Base-by-base conservation (phyloP, 2,888 invertebrate species). In the Andrena fulva region DNA sequence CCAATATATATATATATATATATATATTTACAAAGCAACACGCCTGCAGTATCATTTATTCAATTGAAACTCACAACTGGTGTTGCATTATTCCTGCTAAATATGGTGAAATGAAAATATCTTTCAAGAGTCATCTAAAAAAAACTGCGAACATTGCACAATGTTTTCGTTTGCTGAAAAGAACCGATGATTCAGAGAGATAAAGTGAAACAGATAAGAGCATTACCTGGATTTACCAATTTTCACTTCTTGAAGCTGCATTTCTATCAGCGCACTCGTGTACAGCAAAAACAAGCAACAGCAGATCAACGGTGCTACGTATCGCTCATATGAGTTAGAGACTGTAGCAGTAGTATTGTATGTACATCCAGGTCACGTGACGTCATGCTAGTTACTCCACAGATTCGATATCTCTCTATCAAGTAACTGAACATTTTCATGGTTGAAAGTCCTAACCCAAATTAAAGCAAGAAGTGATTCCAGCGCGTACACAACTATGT, bases 101-200 rank as follows among this genome's bases (percentile, higher is more conserved):
- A 20, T 0, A 27, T 69, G 54, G n/a, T 42, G 69, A 59, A 69
- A 69, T n/a, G n/a, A 54, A 20, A 59, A 59, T 59, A 24, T 6
- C 16, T 10, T 6, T 54, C 27, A 2, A 54, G 56, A 35, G 8
- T 35, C 35, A 24, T 69, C 20, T 59, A n/a, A 70, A 70, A 56
- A 20, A 56, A 29, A 42, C 29, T 12, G 31, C 16, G 4, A 20
- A 4, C 12, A 7, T 70, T 70, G 27, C 48, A 29, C 3, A 64
- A 33, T n/a, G n/a, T 42, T 48, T 35, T n/a, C 16, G 10, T 66
- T 60, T 59, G 10, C 64, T 16, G 29, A 42, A 52, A 24, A 60
- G 29, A 35, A 24, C 12, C 8, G 64, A 33, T 66, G 31, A 29
- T 76, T 31, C n/a, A 20, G 4, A 31, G 10, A 76, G 60, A 77